A percentile compares a stretch with the other conserved stretches of the same genome.
These are phyloP conservation scores for Pleuronectes platessa DNA, from an alignment of 2,113 vertebrate species.

Conservation along the genomic window DNA sequence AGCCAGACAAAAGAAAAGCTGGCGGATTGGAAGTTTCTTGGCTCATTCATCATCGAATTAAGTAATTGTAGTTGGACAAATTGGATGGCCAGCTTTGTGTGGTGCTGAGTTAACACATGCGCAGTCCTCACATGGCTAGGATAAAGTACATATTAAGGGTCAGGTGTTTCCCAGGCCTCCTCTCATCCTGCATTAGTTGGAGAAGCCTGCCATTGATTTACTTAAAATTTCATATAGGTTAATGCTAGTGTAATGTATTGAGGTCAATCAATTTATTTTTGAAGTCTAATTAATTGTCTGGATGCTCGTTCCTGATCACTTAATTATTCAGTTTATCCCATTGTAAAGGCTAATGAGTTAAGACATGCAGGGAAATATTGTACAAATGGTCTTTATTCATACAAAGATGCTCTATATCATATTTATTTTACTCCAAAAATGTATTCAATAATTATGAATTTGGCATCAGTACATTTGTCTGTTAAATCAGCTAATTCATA, in stretches of 20 bases:
- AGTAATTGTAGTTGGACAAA: conserved; percentile 64
- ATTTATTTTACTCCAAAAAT: no score
- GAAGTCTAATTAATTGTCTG: background rate
- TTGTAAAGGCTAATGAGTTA: no score
- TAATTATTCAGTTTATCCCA: background rate
- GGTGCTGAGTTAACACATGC: conserved; percentile 50
- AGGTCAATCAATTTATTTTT: background rate
- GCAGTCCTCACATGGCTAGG: conserved; percentile 22
- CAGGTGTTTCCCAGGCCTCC: background rate
- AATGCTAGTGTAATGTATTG: background rate
- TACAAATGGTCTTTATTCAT: no score
- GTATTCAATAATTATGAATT: no score
- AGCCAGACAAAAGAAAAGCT: conserved; percentile 59
- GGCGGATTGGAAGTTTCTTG: conserved; percentile 63
- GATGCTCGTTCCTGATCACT: background rate
- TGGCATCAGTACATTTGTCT: no score
- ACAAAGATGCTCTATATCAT: no score
- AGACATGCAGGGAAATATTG: no score
- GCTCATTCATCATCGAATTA: conserved; percentile 71
- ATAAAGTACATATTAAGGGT: conserved; percentile 5
- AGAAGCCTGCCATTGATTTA: background rate
- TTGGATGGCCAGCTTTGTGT: conserved; percentile 61
- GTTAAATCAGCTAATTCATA: no score
- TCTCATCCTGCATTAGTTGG: background rate
- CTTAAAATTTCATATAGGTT: conserved; percentile 25